phyloP scores from a whole-genome alignment of 2,113 vertebrate genomes.

The Marcusenius ussheri region DNA sequence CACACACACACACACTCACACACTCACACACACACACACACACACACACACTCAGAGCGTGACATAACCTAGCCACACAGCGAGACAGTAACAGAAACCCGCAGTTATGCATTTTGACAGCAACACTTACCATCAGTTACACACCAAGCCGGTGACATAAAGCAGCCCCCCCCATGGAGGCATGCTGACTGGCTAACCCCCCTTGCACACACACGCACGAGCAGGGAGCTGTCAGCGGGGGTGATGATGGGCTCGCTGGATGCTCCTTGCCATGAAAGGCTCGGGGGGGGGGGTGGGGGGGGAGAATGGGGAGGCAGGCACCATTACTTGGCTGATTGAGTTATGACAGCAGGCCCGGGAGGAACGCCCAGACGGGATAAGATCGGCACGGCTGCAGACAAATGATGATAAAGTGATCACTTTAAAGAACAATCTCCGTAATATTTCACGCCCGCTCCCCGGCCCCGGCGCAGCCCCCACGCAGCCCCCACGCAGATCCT shows the following conservation, averaged over 20 bases:
- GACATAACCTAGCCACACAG: background rate
- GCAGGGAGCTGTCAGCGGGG: slow-evolving; percentile 69
- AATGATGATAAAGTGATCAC: slow-evolving; percentile 99
- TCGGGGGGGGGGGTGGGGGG: slow-evolving; percentile 51
- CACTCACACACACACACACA: too few relatives aligned
- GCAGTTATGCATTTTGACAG: slow-evolving; percentile 4
- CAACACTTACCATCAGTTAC: slow-evolving; percentile 10
- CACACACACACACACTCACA: background rate
- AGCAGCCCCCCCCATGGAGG: background rate
- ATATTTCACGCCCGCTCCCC: slow-evolving; percentile 95
- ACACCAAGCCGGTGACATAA: slow-evolving; percentile 2
- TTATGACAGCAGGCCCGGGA: slow-evolving; percentile 94
- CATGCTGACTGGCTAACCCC: background rate
- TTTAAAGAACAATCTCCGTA: slow-evolving; percentile 99
- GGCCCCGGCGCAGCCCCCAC: slow-evolving; percentile 72
- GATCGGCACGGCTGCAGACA: slow-evolving; percentile 78
- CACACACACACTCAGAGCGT: background rate
- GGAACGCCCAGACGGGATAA: slow-evolving; percentile 68
- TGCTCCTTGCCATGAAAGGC: slow-evolving; percentile 73
- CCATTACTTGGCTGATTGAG: slow-evolving; percentile 94
- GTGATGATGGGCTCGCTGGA: slow-evolving; percentile 75
- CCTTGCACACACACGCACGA: slow-evolving; percentile 30
- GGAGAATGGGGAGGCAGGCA: slow-evolving; percentile 50
- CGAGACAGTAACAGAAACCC: background rate
- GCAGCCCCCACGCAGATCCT: slow-evolving; percentile 65